Evolutionary conservation across 2,797 vertebrate genomes (phyloP), one percentile per base, ranked within the genome.

Genomic region (Myripristis murdjan): DNA sequence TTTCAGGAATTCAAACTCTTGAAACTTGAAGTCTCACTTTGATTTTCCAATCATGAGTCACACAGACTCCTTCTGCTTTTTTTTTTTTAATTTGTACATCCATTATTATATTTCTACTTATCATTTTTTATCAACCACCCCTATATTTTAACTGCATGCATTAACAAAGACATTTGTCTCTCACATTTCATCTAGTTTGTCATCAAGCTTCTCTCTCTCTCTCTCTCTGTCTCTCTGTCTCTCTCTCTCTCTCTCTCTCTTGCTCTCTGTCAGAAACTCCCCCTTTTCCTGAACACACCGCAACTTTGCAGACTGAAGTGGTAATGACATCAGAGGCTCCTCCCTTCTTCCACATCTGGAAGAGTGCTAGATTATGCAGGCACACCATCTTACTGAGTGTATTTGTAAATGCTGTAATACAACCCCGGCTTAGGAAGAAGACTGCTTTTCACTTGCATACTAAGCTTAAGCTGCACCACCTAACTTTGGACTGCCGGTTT

Each of bases 281-380:
- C 23, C 6, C 31, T 77, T 20, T 71, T 84, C 31, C 71, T 64
- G 16, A 39, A 66, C 56, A 60, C 4, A 5, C 43, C 31, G 15
- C 9, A 53, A 1, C 20, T 73, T 62, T 74, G 33, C 55, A 23
- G 61, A 48, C 35, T 61, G 31, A 33, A 65, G 55, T 63, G 44
- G 48, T 44, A 71, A 58, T 15, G 64, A 20, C 64, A 46, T 28
- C 28, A 61, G 44, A 82, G 23, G 78, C 84, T 70, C 84, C 84
- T 80, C 85, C 85, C 59, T 79, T 68, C 60, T 51, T 62, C 7
- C 57, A 75, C 74, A 77, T 81, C 69, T 88, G 73, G 64, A 47
- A 46, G 6, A 59, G 56, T 49, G 28, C 26, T 65, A 47, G 33
- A 53, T 61, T 3, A 0, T 2, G 44, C n/a, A 31, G 51, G 22